phyloP scores from a whole-genome alignment of 1,140 invertebrate species.

The Macrobrachium rosenbergii region DNA sequence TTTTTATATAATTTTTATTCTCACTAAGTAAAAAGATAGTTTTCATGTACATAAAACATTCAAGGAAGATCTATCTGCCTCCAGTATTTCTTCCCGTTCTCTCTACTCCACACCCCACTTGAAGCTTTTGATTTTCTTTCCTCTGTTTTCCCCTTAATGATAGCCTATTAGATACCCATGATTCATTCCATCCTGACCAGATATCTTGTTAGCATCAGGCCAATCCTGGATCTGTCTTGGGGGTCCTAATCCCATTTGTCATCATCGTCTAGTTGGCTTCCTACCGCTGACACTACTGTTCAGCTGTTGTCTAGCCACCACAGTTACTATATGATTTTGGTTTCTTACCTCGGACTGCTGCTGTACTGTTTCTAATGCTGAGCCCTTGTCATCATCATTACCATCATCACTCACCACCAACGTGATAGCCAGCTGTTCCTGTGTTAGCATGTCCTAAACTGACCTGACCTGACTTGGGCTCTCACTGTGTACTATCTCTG shows the following conservation, averaged over 20 bases:
- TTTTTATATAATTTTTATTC: conserved; percentile 35
- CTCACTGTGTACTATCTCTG: conserved; percentile 64
- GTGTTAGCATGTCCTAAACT: conserved; percentile 60
- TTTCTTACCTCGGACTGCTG: conserved; percentile 49
- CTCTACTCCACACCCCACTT: conserved; percentile 16
- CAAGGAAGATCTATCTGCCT: background rate
- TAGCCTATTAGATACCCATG: conserved; percentile 29
- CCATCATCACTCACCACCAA: conserved; percentile 15
- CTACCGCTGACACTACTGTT: conserved; percentile 43
- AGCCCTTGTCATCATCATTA: conserved; percentile 56
- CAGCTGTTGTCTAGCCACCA: conserved; percentile 37
- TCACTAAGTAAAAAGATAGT: conserved; percentile 31
- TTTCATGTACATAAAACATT: conserved; percentile 58
- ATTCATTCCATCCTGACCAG: conserved; percentile 41
- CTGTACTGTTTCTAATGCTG: conserved; percentile 60
- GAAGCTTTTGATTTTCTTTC: too few species aligned
- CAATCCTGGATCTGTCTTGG: conserved; percentile 47
- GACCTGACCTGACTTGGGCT: conserved; percentile 64
- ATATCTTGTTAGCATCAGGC: conserved; percentile 40
- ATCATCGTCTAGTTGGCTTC: conserved; percentile 44
- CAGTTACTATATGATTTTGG: conserved; percentile 38
- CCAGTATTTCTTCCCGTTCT: conserved; percentile 10
- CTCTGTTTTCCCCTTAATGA: conserved; percentile 21
- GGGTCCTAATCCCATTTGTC: conserved; percentile 16
- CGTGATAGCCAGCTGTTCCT: conserved; percentile 60